Base-by-base conservation (phyloP, 2,113 vertebrate genomes). In the Okapia johnstoni region DNA sequence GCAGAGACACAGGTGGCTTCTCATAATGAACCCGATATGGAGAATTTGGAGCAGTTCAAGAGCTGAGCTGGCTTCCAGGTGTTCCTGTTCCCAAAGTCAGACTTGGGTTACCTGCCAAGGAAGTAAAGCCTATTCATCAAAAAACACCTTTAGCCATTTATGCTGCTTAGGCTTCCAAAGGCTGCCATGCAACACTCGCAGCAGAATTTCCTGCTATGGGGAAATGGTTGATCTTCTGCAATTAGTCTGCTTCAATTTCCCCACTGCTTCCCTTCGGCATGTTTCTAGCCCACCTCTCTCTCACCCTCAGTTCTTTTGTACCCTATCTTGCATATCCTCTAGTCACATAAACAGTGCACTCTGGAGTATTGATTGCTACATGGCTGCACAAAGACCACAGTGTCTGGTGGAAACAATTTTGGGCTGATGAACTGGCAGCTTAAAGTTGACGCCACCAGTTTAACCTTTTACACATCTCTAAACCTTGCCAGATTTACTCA, bases 61-160 rank as follows among this genome's bases (percentile, higher is more conserved):
- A 86, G 93, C 92, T 11, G 76, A 93, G 70, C 70, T 52, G 88
- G 83, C 84, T 94, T 98, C 97, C 97, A 98, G 96, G 95, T 98
- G 97, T 93, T 96, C 90, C 46, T 85, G 60, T 93, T 97, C 83
- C 79, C 79, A 11, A 79, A 94, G 90, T 95, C 88, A 60, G 85
- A 93, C 92, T 93, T 88, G 83, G 23, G 94, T 97, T 97, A 98
- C 97, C 95, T 96, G 95, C 97, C 97, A 98, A 95, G 94, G 94
- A 96, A 85, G 93, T 79, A 92, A 97, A 94, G 94, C 81, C 94
- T 87, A 83, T 96, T 96, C 97, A 87, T 96, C 97, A 97, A 97
- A 88, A 93, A 97, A 98, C 98, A 97, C 97, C 97, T 97, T 97
- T 88, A 97, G 85, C 96, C 77, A 58, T 96, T 97, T 96, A 96